Base-by-base conservation (phyloP, 2,113 vertebrate species). In the Gallinago undulata region DNA sequence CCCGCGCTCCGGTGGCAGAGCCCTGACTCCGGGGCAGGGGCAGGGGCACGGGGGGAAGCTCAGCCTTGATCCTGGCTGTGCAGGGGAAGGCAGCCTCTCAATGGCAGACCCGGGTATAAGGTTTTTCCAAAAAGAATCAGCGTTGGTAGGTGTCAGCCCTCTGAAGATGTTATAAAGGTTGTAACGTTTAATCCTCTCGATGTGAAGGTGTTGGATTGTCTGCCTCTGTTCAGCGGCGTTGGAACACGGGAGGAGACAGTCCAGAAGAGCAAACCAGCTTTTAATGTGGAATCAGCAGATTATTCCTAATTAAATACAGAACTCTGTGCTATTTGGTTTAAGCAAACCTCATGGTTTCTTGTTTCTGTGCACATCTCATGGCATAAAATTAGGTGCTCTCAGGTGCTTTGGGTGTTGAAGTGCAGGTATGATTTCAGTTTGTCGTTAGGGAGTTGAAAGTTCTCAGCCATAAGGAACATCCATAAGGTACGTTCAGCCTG, bases 281-380 rank as follows among this genome's bases (percentile, higher is more conserved):
- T 92, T 79, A 41, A 1, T 15, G 3, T 55, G 18, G 48, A 73
- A 45, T 39, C 41, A 62, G 48, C 21, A 24, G 33, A 30, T 83
- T 94, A 43, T 76, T 87, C 31, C 77, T 89, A 62, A 76, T 91
- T 69, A 94, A 89, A 91, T 76, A 37, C 69, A 82, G 60, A 59
- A 7, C 30, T 63, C 35, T 43, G 39, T 56, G 76, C 35, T 75
- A 4, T 84, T 64, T 64, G 27, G 13, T n/a, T 70, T 50, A 72
- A 80, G 68, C 51, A 89, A 5, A 48, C 69, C 51, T 80, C 16
- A 0, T 19, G 25, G 15, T 28, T 84, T 56, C 15, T 87, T 88
- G 51, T 89, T 91, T 24, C 62, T 70, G 30, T 2, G 1, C 45
- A 10, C 10, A 2, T 11, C 48, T 45, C 16, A 24, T 41, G 77